Base-by-base conservation (phyloP, 2,888 invertebrate species). In the Brachyptera risi region DNA sequence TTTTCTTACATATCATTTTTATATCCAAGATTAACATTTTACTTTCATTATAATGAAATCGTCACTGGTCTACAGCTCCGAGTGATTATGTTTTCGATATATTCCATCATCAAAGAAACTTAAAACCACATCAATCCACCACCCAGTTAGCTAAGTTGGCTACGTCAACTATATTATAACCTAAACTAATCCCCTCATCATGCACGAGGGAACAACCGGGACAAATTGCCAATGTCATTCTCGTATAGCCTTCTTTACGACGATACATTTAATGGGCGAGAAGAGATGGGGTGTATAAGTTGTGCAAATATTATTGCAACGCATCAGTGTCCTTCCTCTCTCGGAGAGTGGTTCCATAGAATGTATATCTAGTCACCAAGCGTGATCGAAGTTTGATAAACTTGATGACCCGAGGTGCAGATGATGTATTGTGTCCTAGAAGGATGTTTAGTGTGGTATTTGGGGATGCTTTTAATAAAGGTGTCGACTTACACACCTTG, bases 401-500 rank as follows among this genome's bases (percentile, higher is more conserved):
- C 3, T 42, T 21, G 42, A 1, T 47, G 47, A n/a, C 23, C n/a
- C 7, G 19, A 3, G 47, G 21, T 47, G 47, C n/a, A 24, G 24
- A 47, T 47, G 23, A n/a, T 21, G 47, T 24, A 47, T 23, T 7
- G 54, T 35, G 37, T 37, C 35, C 11, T 54, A n/a, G n/a, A n/a
- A n/a, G n/a, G n/a, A n/a, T n/a, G n/a, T n/a, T n/a, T n/a, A n/a
- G n/a, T n/a, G n/a, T n/a, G n/a, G n/a, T n/a, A n/a, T n/a, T n/a
- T n/a, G n/a, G n/a, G 54, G 54, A 54, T 37, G 35, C 54, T 13
- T 54, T 54, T 54, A 54, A 54, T 54, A 54, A 54, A 54, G 54
- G 54, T 54, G 54, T 54, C 54, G 21, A 17, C 35, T 54, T 37
- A 13, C 54, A 54, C 54, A 54, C 54, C 54, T 35, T 54, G 54